Conservation (phyloP, 2,797 vertebrate genomes). For the Labeo calbasu region DNA sequence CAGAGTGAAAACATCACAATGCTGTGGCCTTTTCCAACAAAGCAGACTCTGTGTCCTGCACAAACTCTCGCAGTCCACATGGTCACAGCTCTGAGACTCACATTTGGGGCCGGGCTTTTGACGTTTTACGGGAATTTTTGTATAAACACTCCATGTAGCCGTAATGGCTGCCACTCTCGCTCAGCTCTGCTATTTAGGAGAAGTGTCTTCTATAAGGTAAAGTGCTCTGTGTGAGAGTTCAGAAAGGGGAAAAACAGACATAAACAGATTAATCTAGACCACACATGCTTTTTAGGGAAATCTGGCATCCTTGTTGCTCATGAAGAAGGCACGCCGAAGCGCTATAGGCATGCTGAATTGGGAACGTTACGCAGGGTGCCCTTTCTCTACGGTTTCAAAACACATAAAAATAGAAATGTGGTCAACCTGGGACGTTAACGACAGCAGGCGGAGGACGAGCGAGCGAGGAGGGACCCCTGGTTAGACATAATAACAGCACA, state of each 20-base stretch:
- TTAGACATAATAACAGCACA: constrained; percentile 45
- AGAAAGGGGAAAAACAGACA: constrained; percentile 20
- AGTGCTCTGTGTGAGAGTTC: not conserved
- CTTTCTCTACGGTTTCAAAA: constrained; percentile 67
- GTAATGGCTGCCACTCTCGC: constrained; percentile 53
- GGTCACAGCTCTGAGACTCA: constrained; percentile 55
- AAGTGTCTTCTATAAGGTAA: constrained; percentile 37
- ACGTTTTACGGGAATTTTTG: constrained; percentile 55
- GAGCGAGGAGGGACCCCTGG: not conserved
- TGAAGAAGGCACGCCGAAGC: not conserved
- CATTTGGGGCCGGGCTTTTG: constrained; percentile 58
- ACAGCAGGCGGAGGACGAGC: constrained; percentile 37
- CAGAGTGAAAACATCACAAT: constrained; percentile 54
- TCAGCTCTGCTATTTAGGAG: constrained; percentile 23
- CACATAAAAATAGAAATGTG: constrained; percentile 59
- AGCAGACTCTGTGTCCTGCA: constrained; percentile 61
- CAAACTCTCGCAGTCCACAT: constrained; percentile 24
- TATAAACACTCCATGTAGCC: constrained; percentile 55
- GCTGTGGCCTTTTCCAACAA: constrained; percentile 57
- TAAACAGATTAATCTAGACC: constrained; percentile 26
- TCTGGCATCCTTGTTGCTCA: not conserved
- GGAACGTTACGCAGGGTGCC: not conserved
- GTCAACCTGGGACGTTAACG: constrained; percentile 41
- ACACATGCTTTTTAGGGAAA: constrained; percentile 28
- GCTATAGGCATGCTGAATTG: not conserved